Conservation (phyloP, 2,113 vertebrate genomes). For the Dromiciops gliroides region DNA sequence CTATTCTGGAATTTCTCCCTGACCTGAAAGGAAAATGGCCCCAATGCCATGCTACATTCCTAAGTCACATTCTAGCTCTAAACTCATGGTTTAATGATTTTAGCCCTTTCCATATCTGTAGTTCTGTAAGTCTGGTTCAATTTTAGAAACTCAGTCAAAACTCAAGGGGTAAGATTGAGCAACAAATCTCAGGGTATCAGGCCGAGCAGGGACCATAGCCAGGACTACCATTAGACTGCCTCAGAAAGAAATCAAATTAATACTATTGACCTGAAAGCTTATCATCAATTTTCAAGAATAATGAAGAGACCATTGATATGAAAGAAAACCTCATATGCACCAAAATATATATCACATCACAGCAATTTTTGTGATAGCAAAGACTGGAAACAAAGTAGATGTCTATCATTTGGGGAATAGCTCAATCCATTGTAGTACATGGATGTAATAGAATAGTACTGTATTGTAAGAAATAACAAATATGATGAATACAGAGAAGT, state of each 20-base stretch:
- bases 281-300: constrained; percentile 28
- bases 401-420: neutral
- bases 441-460: neutral
- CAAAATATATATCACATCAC: neutral
- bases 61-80: neutral
- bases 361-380: neutral
- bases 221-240: neutral
- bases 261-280: neutral
- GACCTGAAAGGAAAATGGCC: neutral
- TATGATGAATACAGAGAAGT: neutral
- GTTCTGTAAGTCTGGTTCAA: neutral
- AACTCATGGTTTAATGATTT: neutral
- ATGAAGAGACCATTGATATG: neutral
- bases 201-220: neutral
- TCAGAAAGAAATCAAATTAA: neutral
- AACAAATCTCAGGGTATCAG: no score
- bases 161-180: neutral
- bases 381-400: neutral
- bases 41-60: neutral
- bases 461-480: neutral
- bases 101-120: neutral
- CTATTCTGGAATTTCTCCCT: neutral
- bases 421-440: neutral
- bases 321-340: neutral
- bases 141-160: neutral